These are phyloP conservation scores for Ichneumoninae sp. DNA, from an alignment of 2,888 invertebrate genomes.

Conservation along the genomic window DNA sequence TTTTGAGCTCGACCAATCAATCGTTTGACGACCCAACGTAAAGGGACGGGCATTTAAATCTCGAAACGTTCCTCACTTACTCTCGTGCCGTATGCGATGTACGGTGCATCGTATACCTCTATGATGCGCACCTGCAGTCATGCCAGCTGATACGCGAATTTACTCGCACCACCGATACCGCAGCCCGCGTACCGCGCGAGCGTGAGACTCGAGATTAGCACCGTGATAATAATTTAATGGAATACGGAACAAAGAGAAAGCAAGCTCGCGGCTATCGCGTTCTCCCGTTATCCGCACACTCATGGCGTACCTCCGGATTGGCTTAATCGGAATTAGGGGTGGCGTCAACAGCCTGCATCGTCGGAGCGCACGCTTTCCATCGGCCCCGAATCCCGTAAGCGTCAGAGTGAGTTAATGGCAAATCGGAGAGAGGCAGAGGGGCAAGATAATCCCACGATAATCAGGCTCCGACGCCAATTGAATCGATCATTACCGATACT, in stretches of 20 bases:
- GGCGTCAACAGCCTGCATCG: slow-evolving; percentile 49
- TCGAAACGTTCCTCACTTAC: slow-evolving; percentile 10
- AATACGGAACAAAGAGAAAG: slow-evolving; percentile 35
- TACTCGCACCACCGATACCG: slow-evolving; percentile 15
- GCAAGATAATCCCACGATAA: slow-evolving; percentile 28
- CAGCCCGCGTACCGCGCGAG: neutral
- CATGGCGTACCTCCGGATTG: slow-evolving; percentile 27
- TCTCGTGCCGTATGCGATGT: slow-evolving; percentile 4
- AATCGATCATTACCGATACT: slow-evolving; percentile 37
- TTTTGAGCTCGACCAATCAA: neutral
- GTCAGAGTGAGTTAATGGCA: slow-evolving; percentile 50
- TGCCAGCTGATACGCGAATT: slow-evolving; percentile 29
- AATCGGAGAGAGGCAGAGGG: neutral
- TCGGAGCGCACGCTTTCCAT: slow-evolving; percentile 37
- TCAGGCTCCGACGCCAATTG: slow-evolving; percentile 48
- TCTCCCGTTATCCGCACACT: slow-evolving; percentile 9
- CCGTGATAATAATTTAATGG: slow-evolving; percentile 56
- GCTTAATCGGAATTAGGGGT: slow-evolving; percentile 50
- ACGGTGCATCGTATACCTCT: neutral
- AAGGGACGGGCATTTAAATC: slow-evolving; percentile 55
- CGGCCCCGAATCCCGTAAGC: slow-evolving; percentile 42
- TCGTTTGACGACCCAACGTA: neutral
- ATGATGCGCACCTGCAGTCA: slow-evolving; percentile 20
- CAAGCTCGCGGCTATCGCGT: neutral
- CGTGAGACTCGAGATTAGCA: slow-evolving; percentile 42